Evolutionary conservation across 2,797 vertebrate genomes (phyloP), one percentile per base, ranked within the genome.

Genomic region (Phoxinus dragarum): DNA sequence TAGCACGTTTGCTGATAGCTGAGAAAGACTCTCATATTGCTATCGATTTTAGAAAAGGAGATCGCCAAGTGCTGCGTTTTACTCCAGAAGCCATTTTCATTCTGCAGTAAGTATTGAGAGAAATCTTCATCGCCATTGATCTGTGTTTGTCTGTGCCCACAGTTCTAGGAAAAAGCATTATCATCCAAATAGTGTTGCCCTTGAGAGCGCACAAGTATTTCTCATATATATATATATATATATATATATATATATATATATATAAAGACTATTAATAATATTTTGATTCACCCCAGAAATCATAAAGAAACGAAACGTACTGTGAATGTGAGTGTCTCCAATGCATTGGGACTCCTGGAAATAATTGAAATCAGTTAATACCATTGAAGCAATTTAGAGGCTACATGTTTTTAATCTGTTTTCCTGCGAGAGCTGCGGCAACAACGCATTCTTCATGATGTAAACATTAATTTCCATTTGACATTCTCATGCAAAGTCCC

Each of bases 31-130:
- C 72, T 86, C 75, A 79, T 82, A 88, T 87, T 88, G 84, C 68
- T 85, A 87, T 88, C 67, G 88, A 88, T 88, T 87, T 87, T 74
- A 72, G 52, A 27, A 72, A 77, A 78, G 56, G 80, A 66, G 79
- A 85, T 77, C 31, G 73, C 44, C 52, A 71, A 56, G 79, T 81
- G 86, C 82, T 47, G 54, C 42, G 6, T 59, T 87, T 84, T 84
- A 72, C 77, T 87, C 69, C 42, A 80, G 56, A 86, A 79, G 23
- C 36, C 31, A 21, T 71, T 84, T 87, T 87, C 21, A 67, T 68
- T 80, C 66, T 27, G 23, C 27, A 47, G 71, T 44, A 80, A 75
- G 71, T 36, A 74, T 69, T 47, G 61, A 84, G 73, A 87, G 71
- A 79, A 80, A 69, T 81, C 77, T 69, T 78, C 75, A 38, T 49